A percentile compares a stretch with the other conserved stretches of the same genome.
These are phyloP conservation scores for Rostratula benghalensis DNA, from an alignment of 2,113 vertebrate genomes.

Conservation along the genomic window DNA sequence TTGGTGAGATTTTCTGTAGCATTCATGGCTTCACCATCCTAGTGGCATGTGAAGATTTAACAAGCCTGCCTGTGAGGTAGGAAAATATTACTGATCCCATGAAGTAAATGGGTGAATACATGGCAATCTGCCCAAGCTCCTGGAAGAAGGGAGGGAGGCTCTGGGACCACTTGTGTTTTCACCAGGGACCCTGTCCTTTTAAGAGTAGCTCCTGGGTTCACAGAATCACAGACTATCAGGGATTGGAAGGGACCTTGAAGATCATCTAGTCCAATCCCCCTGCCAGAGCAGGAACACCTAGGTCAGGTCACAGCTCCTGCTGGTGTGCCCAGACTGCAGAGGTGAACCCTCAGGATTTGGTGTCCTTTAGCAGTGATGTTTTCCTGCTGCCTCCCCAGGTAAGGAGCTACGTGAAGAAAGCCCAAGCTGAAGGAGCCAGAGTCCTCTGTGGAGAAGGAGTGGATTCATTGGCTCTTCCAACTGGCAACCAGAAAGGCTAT, in stretches of 20 bases:
- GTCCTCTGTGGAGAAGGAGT: conserved; percentile 92
- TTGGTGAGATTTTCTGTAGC: neutral
- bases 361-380: neutral
- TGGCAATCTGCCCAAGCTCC: neutral
- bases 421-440: conserved; percentile 83
- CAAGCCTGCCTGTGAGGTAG: neutral
- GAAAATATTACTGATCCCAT: neutral
- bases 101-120: neutral
- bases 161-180: neutral
- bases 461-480: conserved; percentile 79
- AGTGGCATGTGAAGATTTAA: neutral
- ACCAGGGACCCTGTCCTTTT: neutral
- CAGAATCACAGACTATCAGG: no score
- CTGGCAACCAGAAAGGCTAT: conserved; percentile 82
- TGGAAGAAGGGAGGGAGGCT: neutral
- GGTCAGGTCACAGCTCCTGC: no score
- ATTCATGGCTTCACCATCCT: neutral
- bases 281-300: no score
- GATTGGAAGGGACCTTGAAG: no score
- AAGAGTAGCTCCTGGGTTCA: neutral
- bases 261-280: no score
- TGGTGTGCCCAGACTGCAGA: neutral
- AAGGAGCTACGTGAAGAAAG: conserved; percentile 83
- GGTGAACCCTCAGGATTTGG: neutral
- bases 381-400: conserved; percentile 76